These are phyloP conservation scores for Oreohelix idahoensis DNA, from an alignment of 1,140 invertebrate species.

Conservation along the genomic window DNA sequence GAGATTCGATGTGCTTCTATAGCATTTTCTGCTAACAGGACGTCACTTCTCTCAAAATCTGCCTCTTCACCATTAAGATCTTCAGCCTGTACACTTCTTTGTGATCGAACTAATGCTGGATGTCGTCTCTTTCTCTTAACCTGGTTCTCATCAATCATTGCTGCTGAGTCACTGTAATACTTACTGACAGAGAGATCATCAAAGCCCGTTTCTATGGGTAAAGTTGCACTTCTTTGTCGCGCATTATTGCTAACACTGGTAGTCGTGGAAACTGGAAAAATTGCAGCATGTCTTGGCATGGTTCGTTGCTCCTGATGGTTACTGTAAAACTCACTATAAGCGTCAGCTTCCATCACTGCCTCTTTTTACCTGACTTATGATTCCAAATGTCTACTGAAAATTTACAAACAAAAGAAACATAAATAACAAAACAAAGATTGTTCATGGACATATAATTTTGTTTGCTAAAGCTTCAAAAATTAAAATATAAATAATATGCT, in stretches of 20 bases:
- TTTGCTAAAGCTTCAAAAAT: too few relatives aligned
- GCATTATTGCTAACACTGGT: background rate
- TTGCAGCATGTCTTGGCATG: background rate
- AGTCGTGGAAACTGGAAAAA: background rate
- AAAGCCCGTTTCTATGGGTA: background rate
- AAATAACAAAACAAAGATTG: background rate
- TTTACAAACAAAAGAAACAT: background rate
- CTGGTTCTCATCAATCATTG: background rate
- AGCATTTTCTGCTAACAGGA: constrained; percentile 19
- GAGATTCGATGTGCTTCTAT: constrained; percentile 37
- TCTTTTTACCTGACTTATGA: background rate
- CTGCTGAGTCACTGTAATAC: constrained; percentile 1
- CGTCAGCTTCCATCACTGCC: background rate
- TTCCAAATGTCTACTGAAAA: background rate
- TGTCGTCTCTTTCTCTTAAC: background rate
- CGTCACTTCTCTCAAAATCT: constrained; percentile 21
- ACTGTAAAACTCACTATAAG: background rate
- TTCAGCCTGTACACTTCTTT: background rate
- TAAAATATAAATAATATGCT: background rate
- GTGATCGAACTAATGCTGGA: background rate
- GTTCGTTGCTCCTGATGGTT: background rate
- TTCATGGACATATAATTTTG: background rate
- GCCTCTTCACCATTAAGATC: background rate
- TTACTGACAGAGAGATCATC: background rate
- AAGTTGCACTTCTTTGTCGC: background rate